A percentile compares a stretch with the other conserved stretches of the same genome.
Evolutionary conservation across 1,140 invertebrate genomes (phyloP).

Genomic region (Rhagoletis pomonella): DNA sequence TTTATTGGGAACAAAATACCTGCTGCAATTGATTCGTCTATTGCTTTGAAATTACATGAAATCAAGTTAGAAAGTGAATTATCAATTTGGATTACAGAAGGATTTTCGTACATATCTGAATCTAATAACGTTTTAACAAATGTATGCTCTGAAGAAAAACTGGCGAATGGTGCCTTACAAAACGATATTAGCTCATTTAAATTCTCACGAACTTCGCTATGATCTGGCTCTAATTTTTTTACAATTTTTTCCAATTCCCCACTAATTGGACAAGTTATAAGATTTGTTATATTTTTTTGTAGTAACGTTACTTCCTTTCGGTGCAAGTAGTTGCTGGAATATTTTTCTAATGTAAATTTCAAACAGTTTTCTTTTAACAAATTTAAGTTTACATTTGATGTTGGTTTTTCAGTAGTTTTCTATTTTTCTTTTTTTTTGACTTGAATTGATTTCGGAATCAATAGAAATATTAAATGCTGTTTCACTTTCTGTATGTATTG

Average conservation of each 20-base stretch:
- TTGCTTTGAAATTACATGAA: too few species aligned
- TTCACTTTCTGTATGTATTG: not conserved
- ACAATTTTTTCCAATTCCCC: not conserved
- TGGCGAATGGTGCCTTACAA: too few species aligned
- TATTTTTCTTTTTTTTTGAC: not conserved
- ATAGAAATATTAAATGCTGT: not conserved
- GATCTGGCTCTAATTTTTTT: not conserved
- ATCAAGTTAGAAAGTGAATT: too few species aligned
- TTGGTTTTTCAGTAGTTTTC: not conserved
- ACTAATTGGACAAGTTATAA: not conserved
- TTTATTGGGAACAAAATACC: too few species aligned
- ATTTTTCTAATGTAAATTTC: not conserved
- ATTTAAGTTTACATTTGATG: slow-evolving; percentile 7
- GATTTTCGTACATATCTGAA: too few species aligned
- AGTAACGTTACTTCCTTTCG: not conserved
- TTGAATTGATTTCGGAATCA: not conserved
- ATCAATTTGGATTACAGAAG: too few species aligned
- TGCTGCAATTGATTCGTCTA: too few species aligned
- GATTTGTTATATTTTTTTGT: not conserved
- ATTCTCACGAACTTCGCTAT: too few species aligned
- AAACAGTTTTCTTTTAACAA: not conserved
- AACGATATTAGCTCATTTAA: too few species aligned
- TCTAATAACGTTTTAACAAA: too few species aligned
- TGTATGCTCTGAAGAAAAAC: too few species aligned
- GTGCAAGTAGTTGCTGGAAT: not conserved